Evolutionary conservation across 2,797 vertebrate species (phyloP), one percentile per base, ranked within the genome.

Genomic region (Chrysocyon brachyurus): DNA sequence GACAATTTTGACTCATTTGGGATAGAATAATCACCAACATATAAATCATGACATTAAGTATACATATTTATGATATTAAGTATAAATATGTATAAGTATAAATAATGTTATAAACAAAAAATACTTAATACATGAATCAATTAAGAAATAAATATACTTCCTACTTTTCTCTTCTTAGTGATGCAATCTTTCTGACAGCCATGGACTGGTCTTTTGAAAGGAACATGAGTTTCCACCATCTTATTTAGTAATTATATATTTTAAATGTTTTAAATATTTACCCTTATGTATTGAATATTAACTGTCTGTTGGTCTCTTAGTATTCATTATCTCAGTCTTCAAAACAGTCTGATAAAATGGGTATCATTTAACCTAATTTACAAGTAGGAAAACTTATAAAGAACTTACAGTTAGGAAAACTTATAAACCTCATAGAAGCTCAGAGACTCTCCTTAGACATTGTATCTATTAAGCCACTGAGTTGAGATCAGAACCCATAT

Each of bases 261-360:
- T 88, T 70, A 84, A 61, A 10, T 70, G 28, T 79, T 87, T 93
- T 87, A 88, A 89, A 49, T 82, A 84, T 87, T 87, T 95, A 9
- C 70, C 19, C 57, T 46, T 17, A 81, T 73, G 26, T 40, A n/a
- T 11, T 79, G 52, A 49, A 31, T 68, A 36, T 33, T 85, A n/a
- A 68, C 12, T 54, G 24, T 56, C 12, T 84, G 36, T 56, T 81
- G 68, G 54, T 16, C 1, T 61, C 8, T 87, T 72, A 83, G 56
- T 16, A 59, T 54, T 61, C 59, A 85, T 91, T 63, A 73, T 57
- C 22, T 85, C 26, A 7, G 57, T 95, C 63, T 87, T 93, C 40
- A 36, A 78, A 64, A 22, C 15, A 40, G 28, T 21, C 11, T 46
- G 22, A 82, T 72, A 26, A 93, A 82, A 87, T 49, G 3, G 5